Percentiles rank a stretch among this genome's conserved stretches.
These are phyloP conservation scores for Corbicula japonica DNA, from an alignment of 2,888 invertebrate species.

Conservation along the genomic window DNA sequence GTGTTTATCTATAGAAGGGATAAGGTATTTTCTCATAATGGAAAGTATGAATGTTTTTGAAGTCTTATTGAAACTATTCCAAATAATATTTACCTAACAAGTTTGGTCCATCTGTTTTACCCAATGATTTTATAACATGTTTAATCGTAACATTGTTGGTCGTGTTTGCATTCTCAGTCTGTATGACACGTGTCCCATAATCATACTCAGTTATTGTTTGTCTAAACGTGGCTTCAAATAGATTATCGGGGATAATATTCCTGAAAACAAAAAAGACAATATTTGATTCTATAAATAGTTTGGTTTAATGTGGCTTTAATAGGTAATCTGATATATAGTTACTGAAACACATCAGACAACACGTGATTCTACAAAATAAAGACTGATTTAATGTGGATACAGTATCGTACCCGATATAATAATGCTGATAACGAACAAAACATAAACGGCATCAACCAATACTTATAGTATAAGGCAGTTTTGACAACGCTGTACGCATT, in stretches of 20 bases:
- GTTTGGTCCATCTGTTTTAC: slow-evolving; percentile 89
- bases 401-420: no score
- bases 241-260: slow-evolving; percentile 80
- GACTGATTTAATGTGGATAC: no score
- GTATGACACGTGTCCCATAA: neutral
- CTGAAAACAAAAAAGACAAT: slow-evolving; percentile 59
- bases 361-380: no score
- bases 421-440: neutral
- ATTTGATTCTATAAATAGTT: neutral
- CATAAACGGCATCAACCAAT: neutral
- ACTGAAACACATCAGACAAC: no score
- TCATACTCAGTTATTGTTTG: slow-evolving; percentile 65
- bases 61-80: neutral
- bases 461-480: no score
- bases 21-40: neutral
- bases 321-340: no score
- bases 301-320: no score
- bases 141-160: slow-evolving; percentile 39
- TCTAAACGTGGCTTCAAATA: slow-evolving; percentile 76
- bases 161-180: slow-evolving; percentile 30
- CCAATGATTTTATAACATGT: slow-evolving; percentile 37
- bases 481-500: no score
- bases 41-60: neutral
- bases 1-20: neutral
- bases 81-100: slow-evolving; percentile 70